Conservation (phyloP, 2,888 invertebrate genomes). For the Polydrusus tereticollis region DNA sequence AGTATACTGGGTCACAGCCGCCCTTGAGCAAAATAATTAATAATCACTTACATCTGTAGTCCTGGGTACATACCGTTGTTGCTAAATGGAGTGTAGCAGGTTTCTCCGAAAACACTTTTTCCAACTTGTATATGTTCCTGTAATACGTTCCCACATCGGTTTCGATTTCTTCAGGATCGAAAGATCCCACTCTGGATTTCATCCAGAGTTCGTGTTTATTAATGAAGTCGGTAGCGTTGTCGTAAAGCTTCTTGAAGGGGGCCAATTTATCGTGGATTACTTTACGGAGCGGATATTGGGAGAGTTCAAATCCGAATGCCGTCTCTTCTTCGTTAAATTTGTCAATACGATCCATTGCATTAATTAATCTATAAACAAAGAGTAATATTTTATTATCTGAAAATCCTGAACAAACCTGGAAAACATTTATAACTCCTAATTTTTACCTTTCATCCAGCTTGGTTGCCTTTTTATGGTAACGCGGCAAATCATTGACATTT, state of each 20-base stretch:
- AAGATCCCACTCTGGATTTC: constrained; percentile 83
- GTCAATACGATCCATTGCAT: constrained; percentile 85
- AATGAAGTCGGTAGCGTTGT: constrained; percentile 88
- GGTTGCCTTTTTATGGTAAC: constrained; percentile 86
- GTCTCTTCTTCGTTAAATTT: constrained; percentile 93
- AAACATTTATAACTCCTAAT: too few relatives aligned
- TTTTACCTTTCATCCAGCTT: constrained; percentile 77
- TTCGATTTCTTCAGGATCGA: constrained; percentile 92
- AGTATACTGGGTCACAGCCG: too few relatives aligned
- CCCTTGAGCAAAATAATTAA: too few relatives aligned
- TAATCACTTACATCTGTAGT: too few relatives aligned
- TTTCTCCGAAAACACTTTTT: constrained; percentile 85
- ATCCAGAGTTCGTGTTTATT: constrained; percentile 89
- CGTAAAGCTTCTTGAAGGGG: constrained; percentile 90
- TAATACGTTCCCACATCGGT: constrained; percentile 78
- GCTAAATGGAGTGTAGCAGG: constrained; percentile 84
- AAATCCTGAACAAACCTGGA: too few relatives aligned
- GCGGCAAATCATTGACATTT: constrained; percentile 84
- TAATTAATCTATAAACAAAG: constrained; percentile 69
- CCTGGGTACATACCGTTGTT: constrained; percentile 68
- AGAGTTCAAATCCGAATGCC: constrained; percentile 88
- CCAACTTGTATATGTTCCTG: constrained; percentile 87
- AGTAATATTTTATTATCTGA: neutral
- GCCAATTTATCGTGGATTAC: constrained; percentile 81
- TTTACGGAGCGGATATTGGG: constrained; percentile 90